These are phyloP conservation scores for Urophycis tenuis DNA, from an alignment of 2,797 vertebrate genomes.

Conservation along the genomic window DNA sequence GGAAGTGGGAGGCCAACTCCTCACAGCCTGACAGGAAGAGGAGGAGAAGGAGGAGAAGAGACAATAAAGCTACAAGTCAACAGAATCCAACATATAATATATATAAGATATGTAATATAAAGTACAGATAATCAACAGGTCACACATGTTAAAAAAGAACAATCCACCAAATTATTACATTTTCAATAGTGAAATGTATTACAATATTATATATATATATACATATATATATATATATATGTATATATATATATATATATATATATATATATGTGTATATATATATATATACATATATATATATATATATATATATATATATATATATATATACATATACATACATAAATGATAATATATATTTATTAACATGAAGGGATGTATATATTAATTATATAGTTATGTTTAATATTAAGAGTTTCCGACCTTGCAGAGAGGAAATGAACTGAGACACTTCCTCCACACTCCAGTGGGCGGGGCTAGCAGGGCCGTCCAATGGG, in stretches of 20 bases:
- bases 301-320: too few relatives aligned
- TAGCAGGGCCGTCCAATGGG: constrained; percentile 70
- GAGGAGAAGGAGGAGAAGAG: background rate
- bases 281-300: background rate
- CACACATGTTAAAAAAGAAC: background rate
- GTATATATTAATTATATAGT: background rate
- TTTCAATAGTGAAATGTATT: too few relatives aligned
- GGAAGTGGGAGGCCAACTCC: constrained; percentile 89
- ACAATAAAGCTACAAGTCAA: background rate
- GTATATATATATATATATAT: too few relatives aligned
- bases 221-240: too few relatives aligned
- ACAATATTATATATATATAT: too few relatives aligned
- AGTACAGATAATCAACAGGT: background rate
- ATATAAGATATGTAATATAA: too few relatives aligned
- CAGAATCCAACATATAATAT: background rate
- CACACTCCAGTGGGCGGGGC: constrained; percentile 88
- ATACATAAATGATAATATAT: background rate
- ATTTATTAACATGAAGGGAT: background rate
- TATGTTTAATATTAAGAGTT: background rate
- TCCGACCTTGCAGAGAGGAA: constrained; percentile 87
- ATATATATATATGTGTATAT: too few relatives aligned
- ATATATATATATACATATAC: background rate
- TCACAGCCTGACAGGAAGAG: constrained; percentile 77
- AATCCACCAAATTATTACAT: too few relatives aligned
- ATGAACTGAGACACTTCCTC: constrained; percentile 95